These are phyloP conservation scores for Caenorhabditis doughertyi DNA, from an alignment of 2,888 invertebrate genomes.

Conservation along the genomic window DNA sequence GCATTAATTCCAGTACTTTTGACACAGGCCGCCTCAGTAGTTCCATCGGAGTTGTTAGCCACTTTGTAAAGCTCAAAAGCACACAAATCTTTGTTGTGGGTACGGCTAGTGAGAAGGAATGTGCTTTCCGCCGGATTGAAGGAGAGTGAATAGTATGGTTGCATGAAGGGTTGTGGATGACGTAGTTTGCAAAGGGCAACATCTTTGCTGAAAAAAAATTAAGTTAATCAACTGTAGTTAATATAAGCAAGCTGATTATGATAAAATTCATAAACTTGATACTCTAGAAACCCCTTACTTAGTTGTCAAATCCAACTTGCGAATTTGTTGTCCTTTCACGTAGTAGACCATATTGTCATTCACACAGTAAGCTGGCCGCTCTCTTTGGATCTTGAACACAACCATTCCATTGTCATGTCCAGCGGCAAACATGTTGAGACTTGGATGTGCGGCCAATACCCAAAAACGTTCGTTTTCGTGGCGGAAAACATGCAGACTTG, in stretches of 20 bases:
- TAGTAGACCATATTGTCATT: constrained; percentile 95
- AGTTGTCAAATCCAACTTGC: constrained; percentile 94
- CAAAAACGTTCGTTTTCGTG: constrained; percentile 98
- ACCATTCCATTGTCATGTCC: constrained; percentile 98
- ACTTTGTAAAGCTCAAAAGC: constrained; percentile 95
- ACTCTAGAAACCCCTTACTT: constrained; percentile 84
- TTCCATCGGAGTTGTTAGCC: constrained; percentile 83
- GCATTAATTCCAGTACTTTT: constrained; percentile 93
- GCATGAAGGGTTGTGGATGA: constrained; percentile 83
- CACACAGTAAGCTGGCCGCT: constrained; percentile 95
- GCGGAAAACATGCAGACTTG: constrained; percentile 91
- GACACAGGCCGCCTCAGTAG: constrained; percentile 84
- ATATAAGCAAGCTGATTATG: too few relatives aligned
- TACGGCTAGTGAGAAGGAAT: constrained; percentile 91
- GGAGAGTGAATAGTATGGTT: constrained; percentile 88
- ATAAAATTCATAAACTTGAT: neutral
- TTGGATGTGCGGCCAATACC: constrained; percentile 96
- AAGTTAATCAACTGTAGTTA: too few relatives aligned
- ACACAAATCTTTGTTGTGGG: constrained; percentile 90
- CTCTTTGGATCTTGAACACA: constrained; percentile 89
- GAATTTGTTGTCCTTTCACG: constrained; percentile 93
- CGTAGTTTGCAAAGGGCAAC: constrained; percentile 93
- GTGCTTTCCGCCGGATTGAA: constrained; percentile 98
- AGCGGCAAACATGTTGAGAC: constrained; percentile 97
- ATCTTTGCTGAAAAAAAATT: constrained; percentile 87